These are phyloP conservation scores for mouse (Mus musculus) DNA, from an alignment of 2,113 vertebrate species.

Conservation along the genomic window DNA sequence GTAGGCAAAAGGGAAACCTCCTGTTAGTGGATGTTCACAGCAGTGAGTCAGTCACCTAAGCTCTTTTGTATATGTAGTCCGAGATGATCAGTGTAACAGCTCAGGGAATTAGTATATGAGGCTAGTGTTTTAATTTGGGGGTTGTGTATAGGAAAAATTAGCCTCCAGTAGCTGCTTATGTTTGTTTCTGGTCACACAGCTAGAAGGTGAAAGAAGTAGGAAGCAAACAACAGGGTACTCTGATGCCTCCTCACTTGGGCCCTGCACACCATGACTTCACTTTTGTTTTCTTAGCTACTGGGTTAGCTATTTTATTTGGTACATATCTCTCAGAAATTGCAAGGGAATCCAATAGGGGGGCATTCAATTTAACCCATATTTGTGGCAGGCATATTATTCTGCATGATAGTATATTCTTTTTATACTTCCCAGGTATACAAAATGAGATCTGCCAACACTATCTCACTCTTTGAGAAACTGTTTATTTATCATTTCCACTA, in stretches of 20 bases:
- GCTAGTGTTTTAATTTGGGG: neutral
- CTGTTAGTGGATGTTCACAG: neutral
- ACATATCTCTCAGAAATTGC: conserved; percentile 21
- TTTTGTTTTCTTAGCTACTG: neutral
- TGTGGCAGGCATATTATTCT: neutral
- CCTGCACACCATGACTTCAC: neutral
- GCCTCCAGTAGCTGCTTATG: neutral
- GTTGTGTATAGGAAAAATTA: neutral
- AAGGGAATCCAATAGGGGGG: neutral
- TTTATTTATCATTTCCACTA: conserved; percentile 21
- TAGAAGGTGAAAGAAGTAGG: neutral
- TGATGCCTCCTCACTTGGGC: neutral
- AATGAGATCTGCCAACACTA: neutral
- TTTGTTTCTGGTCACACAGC: neutral
- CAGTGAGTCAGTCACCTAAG: neutral
- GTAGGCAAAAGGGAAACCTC: conserved; percentile 5
- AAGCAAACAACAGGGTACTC: neutral
- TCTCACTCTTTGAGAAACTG: neutral
- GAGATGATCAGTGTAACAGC: neutral
- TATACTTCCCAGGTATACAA: conserved; percentile 41
- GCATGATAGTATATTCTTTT: conserved; percentile 34
- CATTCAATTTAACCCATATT: conserved; percentile 31
- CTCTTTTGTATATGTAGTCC: neutral
- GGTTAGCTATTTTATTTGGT: conserved; percentile 18
- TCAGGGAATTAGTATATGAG: neutral